phyloP scores from a whole-genome alignment of 2,888 invertebrate genomes.

The Tipula confusa region DNA sequence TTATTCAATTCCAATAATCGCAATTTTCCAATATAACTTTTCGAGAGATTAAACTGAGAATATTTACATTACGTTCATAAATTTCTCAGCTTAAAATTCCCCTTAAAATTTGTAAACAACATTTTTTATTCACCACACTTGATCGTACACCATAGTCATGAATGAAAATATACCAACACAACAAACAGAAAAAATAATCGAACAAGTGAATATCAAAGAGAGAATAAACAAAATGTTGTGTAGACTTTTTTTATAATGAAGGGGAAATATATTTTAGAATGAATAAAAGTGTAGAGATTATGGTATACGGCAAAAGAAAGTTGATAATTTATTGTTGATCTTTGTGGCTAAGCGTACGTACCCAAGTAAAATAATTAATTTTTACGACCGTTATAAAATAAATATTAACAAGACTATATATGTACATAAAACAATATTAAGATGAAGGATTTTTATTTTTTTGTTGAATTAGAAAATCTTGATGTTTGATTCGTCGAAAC shows the following conservation, averaged over 20 bases:
- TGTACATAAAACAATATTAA: background rate
- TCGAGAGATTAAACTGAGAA: background rate
- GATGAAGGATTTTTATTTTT: background rate
- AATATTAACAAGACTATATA: background rate
- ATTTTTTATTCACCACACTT: background rate
- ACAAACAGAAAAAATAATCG: background rate
- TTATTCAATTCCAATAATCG: background rate
- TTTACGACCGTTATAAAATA: slow-evolving; percentile 3
- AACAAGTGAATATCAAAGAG: background rate
- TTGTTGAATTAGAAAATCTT: background rate
- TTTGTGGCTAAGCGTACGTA: background rate
- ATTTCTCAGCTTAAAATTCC: background rate
- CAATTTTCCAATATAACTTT: background rate
- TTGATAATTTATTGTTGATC: background rate
- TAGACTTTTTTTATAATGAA: background rate
- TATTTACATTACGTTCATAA: too few relatives aligned
- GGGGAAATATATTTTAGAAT: background rate
- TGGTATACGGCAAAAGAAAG: background rate
- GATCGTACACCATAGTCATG: background rate
- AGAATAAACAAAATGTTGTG: background rate
- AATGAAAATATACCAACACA: background rate
- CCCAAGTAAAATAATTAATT: background rate
- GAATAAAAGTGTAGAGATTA: background rate
- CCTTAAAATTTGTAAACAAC: background rate
- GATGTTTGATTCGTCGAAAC: background rate